A percentile compares a stretch with the other conserved stretches of the same genome.
Conservation (phyloP, 92 coral and sea anemone species). For the Phymanthus crucifer region DNA sequence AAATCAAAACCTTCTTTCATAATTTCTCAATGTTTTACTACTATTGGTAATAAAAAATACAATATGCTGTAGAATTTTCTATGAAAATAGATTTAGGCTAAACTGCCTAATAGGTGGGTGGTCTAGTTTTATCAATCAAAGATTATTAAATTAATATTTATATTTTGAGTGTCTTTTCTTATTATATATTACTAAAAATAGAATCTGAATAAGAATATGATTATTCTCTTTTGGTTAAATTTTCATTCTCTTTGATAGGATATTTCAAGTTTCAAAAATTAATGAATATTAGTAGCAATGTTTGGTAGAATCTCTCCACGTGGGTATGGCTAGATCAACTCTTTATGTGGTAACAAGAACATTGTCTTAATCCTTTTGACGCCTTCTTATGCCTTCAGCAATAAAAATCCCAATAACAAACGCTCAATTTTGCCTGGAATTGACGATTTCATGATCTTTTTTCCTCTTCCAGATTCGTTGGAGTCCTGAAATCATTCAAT, state of each 20-base stretch:
- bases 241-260: neutral
- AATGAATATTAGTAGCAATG: neutral
- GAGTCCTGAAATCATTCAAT: neutral
- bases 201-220: neutral
- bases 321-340: slow-evolving; percentile 9
- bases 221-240: neutral
- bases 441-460: neutral
- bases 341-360: neutral
- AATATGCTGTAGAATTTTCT: too few relatives aligned
- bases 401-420: neutral
- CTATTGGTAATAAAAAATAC: too few relatives aligned
- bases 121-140: too few relatives aligned
- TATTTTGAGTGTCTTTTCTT: too few relatives aligned
- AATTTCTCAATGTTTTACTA: too few relatives aligned
- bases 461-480: slow-evolving; percentile 16
- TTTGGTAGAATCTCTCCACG: neutral
- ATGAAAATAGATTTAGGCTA: too few relatives aligned
- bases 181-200: too few relatives aligned
- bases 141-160: too few relatives aligned
- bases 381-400: neutral
- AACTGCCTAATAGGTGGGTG: too few relatives aligned
- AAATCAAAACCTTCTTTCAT: too few relatives aligned
- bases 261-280: neutral
- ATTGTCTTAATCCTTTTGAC: neutral
- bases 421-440: neutral